Base-by-base conservation (phyloP, 2,113 vertebrate genomes). In the Xyliphius kryptos region DNA sequence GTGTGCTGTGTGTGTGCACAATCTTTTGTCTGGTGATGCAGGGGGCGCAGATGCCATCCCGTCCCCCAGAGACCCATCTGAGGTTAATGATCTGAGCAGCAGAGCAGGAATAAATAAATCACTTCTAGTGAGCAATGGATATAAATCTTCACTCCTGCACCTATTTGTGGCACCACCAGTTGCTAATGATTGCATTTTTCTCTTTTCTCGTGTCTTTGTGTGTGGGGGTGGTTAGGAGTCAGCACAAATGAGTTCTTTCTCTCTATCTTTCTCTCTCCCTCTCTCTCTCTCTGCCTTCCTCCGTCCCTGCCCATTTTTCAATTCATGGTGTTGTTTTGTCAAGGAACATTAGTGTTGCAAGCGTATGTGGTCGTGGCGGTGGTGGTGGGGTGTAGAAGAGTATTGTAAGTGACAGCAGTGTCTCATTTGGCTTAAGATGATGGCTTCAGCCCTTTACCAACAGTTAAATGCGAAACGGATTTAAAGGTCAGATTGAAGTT, bases 11-110 rank as follows among this genome's bases (percentile, higher is more conserved):
- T 57, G 32, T 44, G 52, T 17, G 13, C 21, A 12, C 38, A 26
- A n/a, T 47, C 81, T 81, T 79, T 82, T 87, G 82, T 87, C 62
- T 81, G 46, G 73, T 57, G 32, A 75, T 70, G 74, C 76, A 69
- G 78, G 82, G 77, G 79, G 79, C 78, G 69, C 81, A 83, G 84
- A 81, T 83, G 83, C n/a, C n/a, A n/a, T n/a, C n/a, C 70, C 76
- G 48, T 77, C 76, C 76, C 87, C 85, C 61, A 40, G 83, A 79
- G 76, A 79, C 75, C 32, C 66, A 43, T 75, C 62, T 80, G 83
- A 86, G 83, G 85, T 87, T 88, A 87, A 88, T 88, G 87, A 87
- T 88, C 70, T 80, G 81, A 72, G 77, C 75, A 83, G 79, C 78
- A 68, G 74, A 69, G 66, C 71, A 84, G 73, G 72, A 76, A 82